Conservation (phyloP, 2,888 invertebrate genomes). For the Trachelus stipa region DNA sequence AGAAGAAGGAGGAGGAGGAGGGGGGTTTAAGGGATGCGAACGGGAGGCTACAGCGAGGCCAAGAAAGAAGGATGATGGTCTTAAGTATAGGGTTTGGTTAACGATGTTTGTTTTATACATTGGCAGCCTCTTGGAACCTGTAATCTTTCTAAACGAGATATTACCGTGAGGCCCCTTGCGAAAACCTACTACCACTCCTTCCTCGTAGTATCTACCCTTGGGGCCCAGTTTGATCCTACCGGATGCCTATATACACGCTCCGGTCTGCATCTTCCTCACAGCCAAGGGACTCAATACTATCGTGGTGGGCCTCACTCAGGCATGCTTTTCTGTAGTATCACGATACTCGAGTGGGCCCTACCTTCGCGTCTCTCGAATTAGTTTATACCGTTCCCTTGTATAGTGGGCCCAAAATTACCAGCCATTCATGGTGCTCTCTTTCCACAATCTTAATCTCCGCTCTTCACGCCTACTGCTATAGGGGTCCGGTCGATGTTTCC, state of each 20-base stretch:
- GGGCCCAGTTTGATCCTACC: background rate
- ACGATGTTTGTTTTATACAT: slow-evolving; percentile 68
- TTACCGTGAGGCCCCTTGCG: slow-evolving; percentile 54
- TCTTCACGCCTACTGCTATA: background rate
- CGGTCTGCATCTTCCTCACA: background rate
- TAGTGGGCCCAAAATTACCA: background rate
- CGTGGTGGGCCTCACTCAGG: background rate
- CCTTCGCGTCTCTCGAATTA: background rate
- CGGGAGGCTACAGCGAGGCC: background rate
- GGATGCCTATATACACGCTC: background rate
- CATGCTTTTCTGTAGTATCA: background rate
- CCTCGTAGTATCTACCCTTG: background rate
- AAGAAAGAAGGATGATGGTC: slow-evolving; percentile 22
- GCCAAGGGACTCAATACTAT: background rate
- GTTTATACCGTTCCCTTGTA: background rate
- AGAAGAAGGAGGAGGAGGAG: slow-evolving; percentile 28
- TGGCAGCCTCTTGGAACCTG: slow-evolving; percentile 67
- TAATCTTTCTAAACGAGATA: slow-evolving; percentile 68
- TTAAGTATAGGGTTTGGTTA: slow-evolving; percentile 66
- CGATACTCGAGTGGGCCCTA: background rate
- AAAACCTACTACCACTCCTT: slow-evolving; percentile 18
- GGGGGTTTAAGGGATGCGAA: slow-evolving; percentile 25
- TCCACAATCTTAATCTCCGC: background rate
- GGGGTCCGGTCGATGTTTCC: background rate
- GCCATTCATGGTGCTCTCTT: background rate